A percentile compares a stretch with the other conserved stretches of the same genome.
phyloP scores from a whole-genome alignment of 2,113 vertebrate species.

The Salvelinus namaycush region DNA sequence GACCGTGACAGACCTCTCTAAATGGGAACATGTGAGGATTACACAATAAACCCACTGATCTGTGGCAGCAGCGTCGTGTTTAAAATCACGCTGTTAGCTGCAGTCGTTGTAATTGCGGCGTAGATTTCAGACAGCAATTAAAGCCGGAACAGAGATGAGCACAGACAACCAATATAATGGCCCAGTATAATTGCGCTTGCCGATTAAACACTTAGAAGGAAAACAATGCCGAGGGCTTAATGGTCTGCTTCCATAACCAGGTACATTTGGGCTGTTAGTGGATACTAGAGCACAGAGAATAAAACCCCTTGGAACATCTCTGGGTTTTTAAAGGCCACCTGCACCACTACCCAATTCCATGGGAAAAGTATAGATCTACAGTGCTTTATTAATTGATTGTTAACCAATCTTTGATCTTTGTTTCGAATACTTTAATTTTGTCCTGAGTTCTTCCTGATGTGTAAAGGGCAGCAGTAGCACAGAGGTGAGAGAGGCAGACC shows the following conservation, averaged over 20 bases:
- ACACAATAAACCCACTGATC: conserved; percentile 24
- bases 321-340: no score
- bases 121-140: background rate
- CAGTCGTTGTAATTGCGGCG: conserved; percentile 13
- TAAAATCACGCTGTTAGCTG: conserved; percentile 31
- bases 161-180: conserved; percentile 37
- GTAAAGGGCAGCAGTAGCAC: no score
- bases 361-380: no score
- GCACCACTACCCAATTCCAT: no score
- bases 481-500: no score
- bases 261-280: background rate
- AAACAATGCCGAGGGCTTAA: background rate
- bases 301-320: no score
- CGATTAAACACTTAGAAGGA: background rate
- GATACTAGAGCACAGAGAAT: no score
- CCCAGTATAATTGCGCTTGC: background rate
- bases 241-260: background rate
- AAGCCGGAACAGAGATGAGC: conserved; percentile 27
- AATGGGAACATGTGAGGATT: conserved; percentile 22
- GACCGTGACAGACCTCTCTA: conserved; percentile 7
- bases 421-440: no score
- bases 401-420: no score
- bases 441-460: no score
- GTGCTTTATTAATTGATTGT: no score
- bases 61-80: conserved; percentile 29